A percentile compares a stretch with the other conserved stretches of the same genome.
Evolutionary conservation across 2,888 invertebrate genomes (phyloP).

Genomic region (Drosophila conformis): DNA sequence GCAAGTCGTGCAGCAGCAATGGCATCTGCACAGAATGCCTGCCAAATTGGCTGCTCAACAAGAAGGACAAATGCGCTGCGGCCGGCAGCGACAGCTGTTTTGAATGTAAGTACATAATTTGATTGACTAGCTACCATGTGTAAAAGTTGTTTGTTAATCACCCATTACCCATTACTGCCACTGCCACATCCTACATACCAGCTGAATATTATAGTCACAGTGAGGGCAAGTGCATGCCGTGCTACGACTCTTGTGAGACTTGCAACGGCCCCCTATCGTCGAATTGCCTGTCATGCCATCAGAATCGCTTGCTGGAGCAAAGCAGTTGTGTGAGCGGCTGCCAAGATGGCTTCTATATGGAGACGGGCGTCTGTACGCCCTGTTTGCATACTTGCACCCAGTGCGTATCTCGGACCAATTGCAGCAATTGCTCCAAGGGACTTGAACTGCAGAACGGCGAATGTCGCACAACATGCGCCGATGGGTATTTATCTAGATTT

Average conservation of each 20-base stretch:
- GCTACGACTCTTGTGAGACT: conserved; percentile 92
- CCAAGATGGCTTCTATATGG: conserved; percentile 90
- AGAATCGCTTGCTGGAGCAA: conserved; percentile 90
- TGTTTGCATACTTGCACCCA: conserved; percentile 92
- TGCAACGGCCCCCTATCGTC: conserved; percentile 91
- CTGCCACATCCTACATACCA: conserved; percentile 78
- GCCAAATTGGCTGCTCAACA: conserved; percentile 90
- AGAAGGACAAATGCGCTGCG: conserved; percentile 91
- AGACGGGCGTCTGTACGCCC: conserved; percentile 90
- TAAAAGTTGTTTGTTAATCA: background rate
- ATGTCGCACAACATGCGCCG: conserved; percentile 92
- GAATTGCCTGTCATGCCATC: conserved; percentile 91
- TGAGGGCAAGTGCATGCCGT: conserved; percentile 90
- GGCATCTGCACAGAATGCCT: conserved; percentile 91
- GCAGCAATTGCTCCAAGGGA: conserved; percentile 91
- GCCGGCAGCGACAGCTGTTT: conserved; percentile 90
- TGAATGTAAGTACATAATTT: conserved; percentile 85
- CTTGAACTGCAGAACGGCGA: conserved; percentile 93
- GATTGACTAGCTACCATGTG: background rate
- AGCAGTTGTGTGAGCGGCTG: conserved; percentile 91
- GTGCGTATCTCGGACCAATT: conserved; percentile 92
- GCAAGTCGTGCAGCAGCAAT: conserved; percentile 90
- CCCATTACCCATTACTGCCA: conserved; percentile 37
- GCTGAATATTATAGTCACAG: conserved; percentile 91
- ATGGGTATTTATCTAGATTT: conserved; percentile 85